phyloP scores from a whole-genome alignment of 1,140 invertebrate genomes.

The Orius insidiosus region DNA sequence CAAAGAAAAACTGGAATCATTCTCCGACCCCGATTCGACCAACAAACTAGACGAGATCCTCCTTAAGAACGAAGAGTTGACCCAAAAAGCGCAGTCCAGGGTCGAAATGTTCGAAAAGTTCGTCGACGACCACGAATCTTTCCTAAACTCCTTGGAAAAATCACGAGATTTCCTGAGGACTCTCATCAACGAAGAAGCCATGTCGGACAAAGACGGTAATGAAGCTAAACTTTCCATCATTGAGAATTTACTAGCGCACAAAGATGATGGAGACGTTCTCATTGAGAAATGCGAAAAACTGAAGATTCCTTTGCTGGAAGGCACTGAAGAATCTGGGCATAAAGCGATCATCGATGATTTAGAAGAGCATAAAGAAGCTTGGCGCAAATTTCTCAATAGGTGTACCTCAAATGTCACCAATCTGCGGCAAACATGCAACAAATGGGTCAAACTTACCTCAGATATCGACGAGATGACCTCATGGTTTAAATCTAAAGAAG shows the following conservation, averaged over 20 bases:
- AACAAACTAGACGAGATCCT: constrained; percentile 49
- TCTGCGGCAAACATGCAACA: constrained; percentile 48
- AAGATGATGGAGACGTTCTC: constrained; percentile 52
- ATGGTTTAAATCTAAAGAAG: constrained; percentile 74
- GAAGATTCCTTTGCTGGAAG: constrained; percentile 50
- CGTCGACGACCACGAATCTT: constrained; percentile 65
- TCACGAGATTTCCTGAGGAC: constrained; percentile 54
- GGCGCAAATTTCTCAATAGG: constrained; percentile 56
- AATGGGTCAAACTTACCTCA: constrained; percentile 64
- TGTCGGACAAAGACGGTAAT: constrained; percentile 52
- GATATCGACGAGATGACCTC: constrained; percentile 53
- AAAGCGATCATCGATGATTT: constrained; percentile 52
- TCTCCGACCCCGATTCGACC: constrained; percentile 56
- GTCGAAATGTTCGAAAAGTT: constrained; percentile 49
- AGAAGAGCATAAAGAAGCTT: constrained; percentile 53
- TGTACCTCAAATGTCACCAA: constrained; percentile 48
- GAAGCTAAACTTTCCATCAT: constrained; percentile 54
- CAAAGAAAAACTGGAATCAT: constrained; percentile 49
- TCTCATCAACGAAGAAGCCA: constrained; percentile 46
- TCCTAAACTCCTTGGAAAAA: constrained; percentile 55
- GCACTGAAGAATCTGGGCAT: constrained; percentile 66
- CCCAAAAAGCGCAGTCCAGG: constrained; percentile 45
- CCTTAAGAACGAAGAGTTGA: constrained; percentile 46
- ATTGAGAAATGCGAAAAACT: constrained; percentile 51
- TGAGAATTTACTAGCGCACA: constrained; percentile 54